Evolutionary conservation across 1,140 invertebrate genomes (phyloP).

Genomic region (Chelonus insularis): DNA sequence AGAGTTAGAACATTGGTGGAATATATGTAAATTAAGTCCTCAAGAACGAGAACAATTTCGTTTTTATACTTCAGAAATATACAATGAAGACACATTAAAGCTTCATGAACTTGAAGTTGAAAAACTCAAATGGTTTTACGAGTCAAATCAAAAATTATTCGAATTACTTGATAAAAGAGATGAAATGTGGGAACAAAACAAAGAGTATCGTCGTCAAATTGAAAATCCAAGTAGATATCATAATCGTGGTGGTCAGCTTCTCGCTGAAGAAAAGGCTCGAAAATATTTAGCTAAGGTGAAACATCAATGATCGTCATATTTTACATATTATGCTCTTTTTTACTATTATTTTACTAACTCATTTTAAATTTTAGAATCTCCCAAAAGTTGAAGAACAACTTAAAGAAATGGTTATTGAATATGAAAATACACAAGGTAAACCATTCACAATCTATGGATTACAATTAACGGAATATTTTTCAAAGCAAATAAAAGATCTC

Average conservation of each 20-base stretch:
- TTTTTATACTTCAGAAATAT: slow-evolving; percentile 65
- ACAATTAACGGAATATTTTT: slow-evolving; percentile 62
- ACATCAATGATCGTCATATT: slow-evolving; percentile 21
- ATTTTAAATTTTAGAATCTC: slow-evolving; percentile 49
- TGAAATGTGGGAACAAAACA: slow-evolving; percentile 69
- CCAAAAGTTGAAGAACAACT: slow-evolving; percentile 71
- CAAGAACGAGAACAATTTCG: slow-evolving; percentile 66
- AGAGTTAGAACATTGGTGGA: slow-evolving; percentile 73
- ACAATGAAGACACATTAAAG: slow-evolving; percentile 74
- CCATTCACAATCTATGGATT: slow-evolving; percentile 65
- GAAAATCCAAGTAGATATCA: slow-evolving; percentile 79
- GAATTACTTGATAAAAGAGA: slow-evolving; percentile 67
- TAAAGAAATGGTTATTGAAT: slow-evolving; percentile 60
- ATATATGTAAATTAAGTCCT: slow-evolving; percentile 69
- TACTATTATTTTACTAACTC: slow-evolving; percentile 14
- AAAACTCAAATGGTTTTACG: slow-evolving; percentile 69
- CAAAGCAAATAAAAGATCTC: slow-evolving; percentile 61
- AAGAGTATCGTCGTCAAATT: slow-evolving; percentile 70
- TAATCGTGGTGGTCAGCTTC: slow-evolving; percentile 80
- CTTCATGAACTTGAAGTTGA: slow-evolving; percentile 75
- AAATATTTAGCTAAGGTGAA: slow-evolving; percentile 69
- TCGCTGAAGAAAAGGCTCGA: slow-evolving; percentile 81
- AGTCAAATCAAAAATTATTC: slow-evolving; percentile 67
- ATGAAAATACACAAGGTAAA: slow-evolving; percentile 58
- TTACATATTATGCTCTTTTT: slow-evolving; percentile 16